Evolutionary conservation across 2,888 invertebrate genomes (phyloP), one percentile per base, ranked within the genome.

Genomic region (Agonopterix arenella): DNA sequence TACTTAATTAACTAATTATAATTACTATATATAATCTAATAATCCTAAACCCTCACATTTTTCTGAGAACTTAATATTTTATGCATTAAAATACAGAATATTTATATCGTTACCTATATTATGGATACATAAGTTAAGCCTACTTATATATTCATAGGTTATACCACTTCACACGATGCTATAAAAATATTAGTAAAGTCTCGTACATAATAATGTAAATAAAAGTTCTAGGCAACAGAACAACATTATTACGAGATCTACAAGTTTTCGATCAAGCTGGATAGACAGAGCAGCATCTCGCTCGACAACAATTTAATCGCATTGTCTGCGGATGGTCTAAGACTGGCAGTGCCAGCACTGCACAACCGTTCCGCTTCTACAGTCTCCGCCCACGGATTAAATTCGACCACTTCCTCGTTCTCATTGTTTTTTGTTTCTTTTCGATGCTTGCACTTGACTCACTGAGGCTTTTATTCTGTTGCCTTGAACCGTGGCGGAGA

Each of bases 381-480:
- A 70, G 69, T 64, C 75, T 63, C 70, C 77, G 72, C 84, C 81
- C 68, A 81, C 79, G 61, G 66, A 74, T 72, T 72, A 63, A 63
- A 66, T 67, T 56, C 61, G 61, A 65, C 74, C 64, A 76, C 78
- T 84, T 84, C 84, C 84, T 82, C 59, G 70, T 81, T 68, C 60
- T 61, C 64, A 61, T 60, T 67, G 52, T 53, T 54, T 58, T 62
- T 59, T 60, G 54, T 59, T 60, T 51, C 52, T 43, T 46, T 45
- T 48, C 47, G 51, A 55, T 60, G 53, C 60, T 56, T 52, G 49
- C 49, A 52, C 52, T 52, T 52, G 52, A 46, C 49, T 49, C 16
- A 47, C 41, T 18, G 18, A 38, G 41, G 49, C 13, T 11, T 28
- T 28, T 28, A 28, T 28, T 28, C 28, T 28, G 28, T 28, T 28